Base-by-base conservation (phyloP, 2,888 invertebrate species). In the Drosophila trichaetosa region DNA sequence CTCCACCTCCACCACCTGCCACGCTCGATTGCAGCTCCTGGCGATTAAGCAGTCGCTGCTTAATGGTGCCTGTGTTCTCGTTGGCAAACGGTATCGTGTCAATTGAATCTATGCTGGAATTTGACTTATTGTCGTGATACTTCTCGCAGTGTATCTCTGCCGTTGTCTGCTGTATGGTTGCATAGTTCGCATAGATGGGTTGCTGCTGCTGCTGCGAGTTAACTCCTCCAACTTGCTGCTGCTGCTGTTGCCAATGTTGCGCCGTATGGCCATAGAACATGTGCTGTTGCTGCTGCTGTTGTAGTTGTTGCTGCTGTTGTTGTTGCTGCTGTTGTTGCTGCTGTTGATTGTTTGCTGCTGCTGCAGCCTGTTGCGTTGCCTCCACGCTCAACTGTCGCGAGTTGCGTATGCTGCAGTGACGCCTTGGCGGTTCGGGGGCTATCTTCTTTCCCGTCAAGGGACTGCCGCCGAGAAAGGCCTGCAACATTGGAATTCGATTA, bases 51-150 rank as follows among this genome's bases (percentile, higher is more conserved):
- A 95, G 94, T 81, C 96, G 94, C 91, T 99, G 99, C 92, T 98
- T 98, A 91, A 99, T 99, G 62, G 99, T 99, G 66, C 99, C 99
- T 42, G 99, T 98, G 93, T 99, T 99, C 93, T 99, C 99, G 93
- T 99, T 99, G 82, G 99, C 99, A 94, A 99, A 99, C 48, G 99
- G 99, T 93, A 98, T 95, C 91, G 97, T 97, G 93, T 99, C 98
- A 69, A 93, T 93, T 56, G 98, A 98, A 94, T 99, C 99, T 81
- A 98, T 97, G 94, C 98, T 98, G 89, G 98, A 98, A 94, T 96
- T 97, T 92, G 97, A 98, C 97, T 93, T 93, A 86, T 88, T 93
- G 85, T 93, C 93, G 73, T 93, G 93, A 76, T 92, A 91, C 87
- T 93, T 93, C 87, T 93, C 93, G 79, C 93, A 92, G 89, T 94